Conservation (phyloP, 53 echinoderm and acorn worm species). For the Actinopyga echinites region DNA sequence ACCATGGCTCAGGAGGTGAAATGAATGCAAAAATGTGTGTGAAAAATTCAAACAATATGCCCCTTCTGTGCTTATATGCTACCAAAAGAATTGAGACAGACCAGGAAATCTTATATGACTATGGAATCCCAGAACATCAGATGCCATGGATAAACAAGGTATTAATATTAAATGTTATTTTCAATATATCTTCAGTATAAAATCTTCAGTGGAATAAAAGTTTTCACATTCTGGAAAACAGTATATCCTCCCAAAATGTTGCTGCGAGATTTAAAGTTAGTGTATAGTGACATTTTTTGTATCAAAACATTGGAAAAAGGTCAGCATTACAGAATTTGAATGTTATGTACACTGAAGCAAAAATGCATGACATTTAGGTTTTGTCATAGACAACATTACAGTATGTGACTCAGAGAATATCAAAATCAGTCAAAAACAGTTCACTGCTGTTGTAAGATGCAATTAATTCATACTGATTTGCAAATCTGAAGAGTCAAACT, state of each 20-base stretch:
- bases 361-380: no score
- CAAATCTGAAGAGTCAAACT: background rate
- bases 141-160: constrained; percentile 30
- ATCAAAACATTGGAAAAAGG: no score
- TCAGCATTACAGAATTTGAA: no score
- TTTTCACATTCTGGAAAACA: background rate
- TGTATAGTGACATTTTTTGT: background rate
- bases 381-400: no score
- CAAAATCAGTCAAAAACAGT: no score
- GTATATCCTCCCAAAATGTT: background rate
- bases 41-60: background rate
- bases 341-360: no score
- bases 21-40: background rate
- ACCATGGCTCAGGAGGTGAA: background rate
- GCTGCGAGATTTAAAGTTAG: background rate
- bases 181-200: background rate
- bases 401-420: no score
- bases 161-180: background rate
- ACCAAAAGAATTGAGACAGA: background rate
- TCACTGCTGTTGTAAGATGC: background rate
- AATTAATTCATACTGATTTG: background rate
- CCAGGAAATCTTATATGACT: constrained; percentile 1
- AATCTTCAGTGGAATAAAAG: background rate
- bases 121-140: background rate
- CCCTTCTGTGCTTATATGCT: background rate